Base-by-base conservation (phyloP, 2,888 invertebrate species). In the Stenchaetothrips biformis region DNA sequence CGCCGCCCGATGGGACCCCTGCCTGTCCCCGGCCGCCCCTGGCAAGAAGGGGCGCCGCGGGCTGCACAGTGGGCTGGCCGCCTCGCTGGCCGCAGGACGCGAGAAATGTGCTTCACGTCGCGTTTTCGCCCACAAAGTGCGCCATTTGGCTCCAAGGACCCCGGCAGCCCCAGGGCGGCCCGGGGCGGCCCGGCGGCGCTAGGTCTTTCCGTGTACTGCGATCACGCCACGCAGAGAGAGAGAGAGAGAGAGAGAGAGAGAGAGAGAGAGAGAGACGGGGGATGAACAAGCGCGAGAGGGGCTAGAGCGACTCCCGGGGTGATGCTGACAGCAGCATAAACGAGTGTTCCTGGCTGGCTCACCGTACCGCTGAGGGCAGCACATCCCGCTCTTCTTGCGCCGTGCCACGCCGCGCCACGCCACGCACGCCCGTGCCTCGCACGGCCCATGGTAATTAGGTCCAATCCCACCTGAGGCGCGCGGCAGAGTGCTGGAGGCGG, bases 41-140 rank as follows among this genome's bases (percentile, higher is more conserved):
- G 53, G 53, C 53, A 53, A 16, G 13, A 6, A 2, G 53, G 16
- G 53, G 53, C 53, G 16, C 37, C 37, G 37, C 37, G 4, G 37
- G 37, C 37, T 37, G 37, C 62, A 2, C 62, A n/a, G 18, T 1
- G 2, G n/a, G 62, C 62, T 0, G 67, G 67, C 67, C 21, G 7
- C 21, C n/a, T n/a, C n/a, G n/a, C n/a, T n/a, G 11, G 67, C 25
- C 25, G 37, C 37, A 37, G 37, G 37, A 74, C 67, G 11, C 67
- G 25, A 74, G 25, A 74, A 74, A 74, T 74, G 67, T 74, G 67
- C 67, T 74, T 74, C 67, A 74, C 67, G 67, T 25, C 25, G 67
- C 67, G 25, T 74, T 74, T 74, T 74, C 67, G 67, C 67, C 67
- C 67, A 74, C 67, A 74, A 74, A 74, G 67, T 74, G 67, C 67